phyloP scores from a whole-genome alignment of 2,797 vertebrate species.

The Pseudomugil gertrudae region DNA sequence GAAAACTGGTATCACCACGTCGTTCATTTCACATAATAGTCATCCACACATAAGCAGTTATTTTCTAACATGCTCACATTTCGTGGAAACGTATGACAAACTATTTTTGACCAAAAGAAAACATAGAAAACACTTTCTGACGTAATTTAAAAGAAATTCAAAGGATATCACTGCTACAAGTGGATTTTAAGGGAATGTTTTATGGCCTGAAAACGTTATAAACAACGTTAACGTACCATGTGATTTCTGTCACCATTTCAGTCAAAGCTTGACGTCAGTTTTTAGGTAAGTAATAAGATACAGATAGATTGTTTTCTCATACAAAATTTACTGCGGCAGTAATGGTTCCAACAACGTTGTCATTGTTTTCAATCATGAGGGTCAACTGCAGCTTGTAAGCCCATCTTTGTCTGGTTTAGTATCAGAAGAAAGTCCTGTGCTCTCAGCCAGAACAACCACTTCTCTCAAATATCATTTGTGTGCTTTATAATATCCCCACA shows the following conservation, averaged over 20 bases:
- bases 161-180: neutral
- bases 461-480: constrained; percentile 2
- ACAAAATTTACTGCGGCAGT: neutral
- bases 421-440: constrained; percentile 25
- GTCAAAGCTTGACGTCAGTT: neutral
- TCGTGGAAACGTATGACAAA: neutral
- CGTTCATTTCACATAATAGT: neutral
- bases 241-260: neutral
- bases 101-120: no score
- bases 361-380: constrained; percentile 28
- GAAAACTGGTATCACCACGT: neutral
- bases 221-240: neutral
- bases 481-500: neutral
- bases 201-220: neutral
- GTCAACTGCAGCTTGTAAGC: constrained; percentile 18
- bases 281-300: neutral
- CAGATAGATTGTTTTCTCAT: neutral
- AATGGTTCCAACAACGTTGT: neutral
- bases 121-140: neutral
- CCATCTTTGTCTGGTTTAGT: constrained; percentile 8
- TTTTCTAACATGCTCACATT: constrained; percentile 6
- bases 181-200: neutral
- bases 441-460: constrained; percentile 6
- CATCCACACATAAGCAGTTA: no score
- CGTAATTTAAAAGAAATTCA: neutral